A percentile compares a stretch with the other conserved stretches of the same genome.
phyloP scores from a whole-genome alignment of 2,888 invertebrate species.

The Hypolimnas misippus region DNA sequence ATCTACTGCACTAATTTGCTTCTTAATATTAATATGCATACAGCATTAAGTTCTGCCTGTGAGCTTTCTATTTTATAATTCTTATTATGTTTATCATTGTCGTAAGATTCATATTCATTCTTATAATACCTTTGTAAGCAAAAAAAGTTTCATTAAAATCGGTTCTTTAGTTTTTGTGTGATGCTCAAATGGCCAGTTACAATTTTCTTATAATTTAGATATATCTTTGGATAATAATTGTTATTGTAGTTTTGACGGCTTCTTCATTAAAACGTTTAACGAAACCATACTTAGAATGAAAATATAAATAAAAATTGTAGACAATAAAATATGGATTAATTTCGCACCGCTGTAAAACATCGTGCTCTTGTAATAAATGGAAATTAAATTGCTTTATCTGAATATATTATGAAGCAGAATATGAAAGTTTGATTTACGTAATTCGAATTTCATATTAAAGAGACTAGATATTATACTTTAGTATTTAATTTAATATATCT shows the following conservation, averaged over 20 bases:
- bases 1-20: too few species aligned
- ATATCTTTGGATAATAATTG: not conserved
- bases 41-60: too few species aligned
- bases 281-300: not conserved
- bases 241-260: not conserved
- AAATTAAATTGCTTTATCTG: slow-evolving; percentile 7
- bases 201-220: not conserved
- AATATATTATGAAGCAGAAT: slow-evolving; percentile 4
- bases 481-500: not conserved
- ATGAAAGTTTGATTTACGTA: slow-evolving; percentile 5
- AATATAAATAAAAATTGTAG: not conserved
- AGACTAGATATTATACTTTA: not conserved
- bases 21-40: too few species aligned
- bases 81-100: too few species aligned
- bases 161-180: not conserved
- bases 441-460: not conserved
- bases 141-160: too few species aligned
- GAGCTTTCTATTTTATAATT: too few species aligned
- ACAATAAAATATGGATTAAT: not conserved
- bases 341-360: not conserved
- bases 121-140: too few species aligned
- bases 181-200: not conserved
- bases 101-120: too few species aligned
- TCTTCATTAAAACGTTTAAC: not conserved
- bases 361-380: not conserved